A percentile compares a stretch with the other conserved stretches of the same genome.
Conservation (phyloP, 2,113 vertebrate genomes). For the Cygnus atratus region DNA sequence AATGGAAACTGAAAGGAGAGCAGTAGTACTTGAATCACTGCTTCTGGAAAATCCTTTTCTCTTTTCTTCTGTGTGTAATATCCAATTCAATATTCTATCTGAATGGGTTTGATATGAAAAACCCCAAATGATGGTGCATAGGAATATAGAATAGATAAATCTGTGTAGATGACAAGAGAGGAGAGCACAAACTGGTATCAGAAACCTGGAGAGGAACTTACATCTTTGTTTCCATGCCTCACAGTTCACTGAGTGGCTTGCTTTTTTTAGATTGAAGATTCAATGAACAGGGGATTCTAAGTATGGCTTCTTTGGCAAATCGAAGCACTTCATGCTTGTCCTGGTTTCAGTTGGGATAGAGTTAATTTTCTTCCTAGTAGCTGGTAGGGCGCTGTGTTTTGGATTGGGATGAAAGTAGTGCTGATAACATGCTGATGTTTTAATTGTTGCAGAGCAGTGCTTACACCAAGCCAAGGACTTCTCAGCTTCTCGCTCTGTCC, state of each 20-base stretch:
- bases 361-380: no score
- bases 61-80: neutral
- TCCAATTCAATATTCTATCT: neutral
- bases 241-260: neutral
- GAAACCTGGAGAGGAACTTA: neutral
- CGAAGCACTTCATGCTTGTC: neutral
- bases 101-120: neutral
- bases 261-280: neutral
- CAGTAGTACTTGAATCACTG: neutral
- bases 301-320: neutral
- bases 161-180: neutral
- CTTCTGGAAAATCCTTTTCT: neutral
- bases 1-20: neutral
- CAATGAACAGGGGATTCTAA: neutral
- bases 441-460: no score
- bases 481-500: no score
- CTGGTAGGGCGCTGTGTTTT: no score
- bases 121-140: neutral
- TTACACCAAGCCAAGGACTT: no score
- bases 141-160: neutral
- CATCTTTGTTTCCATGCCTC: neutral
- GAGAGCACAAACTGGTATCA: neutral
- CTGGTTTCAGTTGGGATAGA: no score
- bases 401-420: no score
- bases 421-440: no score